Evolutionary conservation across 2,113 vertebrate species (phyloP).

Genomic region (Elephantulus edwardii): DNA sequence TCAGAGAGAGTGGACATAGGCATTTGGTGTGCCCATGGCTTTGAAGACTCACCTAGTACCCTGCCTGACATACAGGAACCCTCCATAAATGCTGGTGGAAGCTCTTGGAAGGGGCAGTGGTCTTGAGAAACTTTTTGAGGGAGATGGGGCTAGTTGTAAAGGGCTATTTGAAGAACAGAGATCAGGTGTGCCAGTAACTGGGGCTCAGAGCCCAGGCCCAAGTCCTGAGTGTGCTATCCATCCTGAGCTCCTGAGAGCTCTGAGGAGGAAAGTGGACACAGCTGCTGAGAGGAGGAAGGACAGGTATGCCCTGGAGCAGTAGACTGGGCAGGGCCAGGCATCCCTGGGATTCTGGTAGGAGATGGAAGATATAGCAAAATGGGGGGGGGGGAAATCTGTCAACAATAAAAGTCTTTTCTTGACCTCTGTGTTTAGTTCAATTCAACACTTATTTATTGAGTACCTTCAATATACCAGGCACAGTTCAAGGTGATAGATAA

Average conservation of each 20-base stretch:
- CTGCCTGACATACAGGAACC: neutral
- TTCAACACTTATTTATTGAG: neutral
- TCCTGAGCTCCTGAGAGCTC: neutral
- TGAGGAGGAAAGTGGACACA: neutral
- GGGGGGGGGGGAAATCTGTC: too few relatives aligned
- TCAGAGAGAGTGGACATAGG: neutral
- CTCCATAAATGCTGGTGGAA: conserved; percentile 45
- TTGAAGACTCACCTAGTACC: neutral
- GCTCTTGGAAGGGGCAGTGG: neutral
- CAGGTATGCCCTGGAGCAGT: neutral
- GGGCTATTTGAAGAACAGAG: neutral
- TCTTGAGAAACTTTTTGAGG: neutral
- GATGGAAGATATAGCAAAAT: neutral
- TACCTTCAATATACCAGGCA: neutral
- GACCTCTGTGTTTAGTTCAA: neutral
- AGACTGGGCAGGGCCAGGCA: neutral
- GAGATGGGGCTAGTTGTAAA: neutral
- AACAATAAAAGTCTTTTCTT: neutral
- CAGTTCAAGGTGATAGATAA: neutral
- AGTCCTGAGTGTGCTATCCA: neutral
- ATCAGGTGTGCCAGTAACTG: neutral
- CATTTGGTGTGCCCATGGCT: neutral
- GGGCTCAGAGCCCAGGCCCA: neutral
- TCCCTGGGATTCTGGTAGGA: neutral
- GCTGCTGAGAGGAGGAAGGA: neutral